A percentile compares a stretch with the other conserved stretches of the same genome.
phyloP scores from a whole-genome alignment of 1,140 invertebrate species.

The Bombyx mandarina region DNA sequence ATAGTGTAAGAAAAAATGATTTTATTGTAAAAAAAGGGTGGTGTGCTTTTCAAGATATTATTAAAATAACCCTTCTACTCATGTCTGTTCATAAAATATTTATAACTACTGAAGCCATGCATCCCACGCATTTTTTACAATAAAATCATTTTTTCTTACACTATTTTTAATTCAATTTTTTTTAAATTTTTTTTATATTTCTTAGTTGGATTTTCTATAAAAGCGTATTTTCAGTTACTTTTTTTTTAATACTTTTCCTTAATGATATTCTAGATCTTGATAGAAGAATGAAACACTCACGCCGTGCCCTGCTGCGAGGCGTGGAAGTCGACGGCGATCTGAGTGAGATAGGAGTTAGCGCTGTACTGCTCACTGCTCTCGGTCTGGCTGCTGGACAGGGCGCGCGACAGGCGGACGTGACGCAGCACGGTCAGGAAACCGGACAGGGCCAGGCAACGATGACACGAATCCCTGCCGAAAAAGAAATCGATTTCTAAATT shows the following conservation, averaged over 20 bases:
- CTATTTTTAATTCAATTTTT: neutral
- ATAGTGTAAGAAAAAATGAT: no score
- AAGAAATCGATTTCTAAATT: no score
- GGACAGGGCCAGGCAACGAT: slow-evolving; percentile 39
- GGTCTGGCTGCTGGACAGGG: slow-evolving; percentile 18
- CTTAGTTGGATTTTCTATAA: neutral
- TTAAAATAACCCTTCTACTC: no score
- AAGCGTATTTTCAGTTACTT: neutral
- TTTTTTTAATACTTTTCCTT: neutral
- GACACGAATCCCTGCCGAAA: slow-evolving; percentile 30
- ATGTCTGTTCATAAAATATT: no score
- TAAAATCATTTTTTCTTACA: no score
- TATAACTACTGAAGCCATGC: no score
- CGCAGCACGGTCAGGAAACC: slow-evolving; percentile 44
- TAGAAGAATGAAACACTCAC: slow-evolving; percentile 16
- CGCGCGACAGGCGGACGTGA: slow-evolving; percentile 25
- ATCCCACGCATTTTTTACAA: no score
- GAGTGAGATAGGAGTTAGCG: slow-evolving; percentile 50
- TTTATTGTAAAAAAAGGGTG: no score
- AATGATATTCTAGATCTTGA: neutral
- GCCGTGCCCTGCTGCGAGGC: slow-evolving; percentile 29
- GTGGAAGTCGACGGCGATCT: slow-evolving; percentile 62
- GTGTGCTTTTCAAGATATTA: no score
- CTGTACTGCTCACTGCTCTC: slow-evolving; percentile 28
- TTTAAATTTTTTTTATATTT: neutral